A percentile compares a stretch with the other conserved stretches of the same genome.
Conservation (phyloP, 2,888 invertebrate species). For the Chloromyia formosa region DNA sequence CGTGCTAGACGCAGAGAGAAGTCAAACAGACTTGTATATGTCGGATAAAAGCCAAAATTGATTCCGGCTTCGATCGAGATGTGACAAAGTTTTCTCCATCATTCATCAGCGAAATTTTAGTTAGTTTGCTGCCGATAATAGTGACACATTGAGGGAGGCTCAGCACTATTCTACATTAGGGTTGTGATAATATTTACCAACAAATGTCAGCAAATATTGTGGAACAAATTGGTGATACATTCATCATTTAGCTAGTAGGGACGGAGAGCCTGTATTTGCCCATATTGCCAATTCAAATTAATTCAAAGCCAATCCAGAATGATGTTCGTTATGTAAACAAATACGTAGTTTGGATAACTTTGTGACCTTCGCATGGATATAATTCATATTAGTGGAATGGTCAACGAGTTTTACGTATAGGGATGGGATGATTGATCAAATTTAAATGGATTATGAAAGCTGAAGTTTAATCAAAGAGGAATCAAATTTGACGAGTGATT, state of each 20-base stretch:
- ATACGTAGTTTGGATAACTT: neutral
- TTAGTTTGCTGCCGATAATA: neutral
- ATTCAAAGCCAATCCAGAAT: constrained; percentile 6
- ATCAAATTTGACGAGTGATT: too few species aligned
- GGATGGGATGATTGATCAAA: constrained; percentile 23
- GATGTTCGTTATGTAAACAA: constrained; percentile 7
- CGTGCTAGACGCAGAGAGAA: neutral
- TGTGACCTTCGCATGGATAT: neutral
- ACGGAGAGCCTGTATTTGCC: neutral
- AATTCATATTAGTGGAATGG: neutral
- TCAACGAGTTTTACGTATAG: neutral
- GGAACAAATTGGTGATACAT: constrained; percentile 33
- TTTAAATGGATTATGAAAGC: constrained; percentile 1
- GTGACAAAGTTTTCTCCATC: constrained; percentile 41
- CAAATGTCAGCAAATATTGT: constrained; percentile 39
- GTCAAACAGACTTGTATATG: neutral
- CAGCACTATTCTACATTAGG: neutral
- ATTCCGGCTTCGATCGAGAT: constrained; percentile 34
- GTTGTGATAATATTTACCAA: constrained; percentile 36
- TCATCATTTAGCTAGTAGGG: constrained; percentile 21
- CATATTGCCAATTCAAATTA: constrained; percentile 31
- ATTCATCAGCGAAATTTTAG: constrained; percentile 35
- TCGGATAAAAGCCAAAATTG: constrained; percentile 28
- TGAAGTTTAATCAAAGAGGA: neutral
- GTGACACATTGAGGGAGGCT: neutral